phyloP scores from a whole-genome alignment of 2,113 vertebrate species.

The Pionites leucogaster region DNA sequence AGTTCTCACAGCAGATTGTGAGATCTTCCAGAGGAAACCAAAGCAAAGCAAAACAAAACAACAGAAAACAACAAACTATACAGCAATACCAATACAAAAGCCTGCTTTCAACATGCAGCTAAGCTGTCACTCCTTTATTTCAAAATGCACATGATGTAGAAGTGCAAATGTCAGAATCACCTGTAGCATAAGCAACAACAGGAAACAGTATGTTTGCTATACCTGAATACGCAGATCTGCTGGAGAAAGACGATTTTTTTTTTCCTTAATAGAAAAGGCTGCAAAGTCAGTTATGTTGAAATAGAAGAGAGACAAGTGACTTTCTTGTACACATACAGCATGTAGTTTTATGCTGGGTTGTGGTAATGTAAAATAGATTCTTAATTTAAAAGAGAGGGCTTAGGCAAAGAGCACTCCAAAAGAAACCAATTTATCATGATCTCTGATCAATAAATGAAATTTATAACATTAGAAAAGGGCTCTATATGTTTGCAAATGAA shows the following conservation, averaged over 20 bases:
- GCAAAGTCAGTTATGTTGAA: not conserved
- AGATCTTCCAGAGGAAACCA: not conserved
- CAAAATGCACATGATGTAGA: not conserved
- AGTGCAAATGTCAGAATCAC: not conserved
- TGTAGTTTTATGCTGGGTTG: not conserved
- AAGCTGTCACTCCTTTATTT: not conserved
- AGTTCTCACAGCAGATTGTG: not conserved
- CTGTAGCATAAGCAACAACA: not conserved
- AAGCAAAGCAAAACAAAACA: not conserved
- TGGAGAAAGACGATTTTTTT: not conserved
- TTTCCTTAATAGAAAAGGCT: not conserved
- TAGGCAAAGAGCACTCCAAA: conserved; percentile 7
- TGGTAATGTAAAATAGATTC: conserved; percentile 40
- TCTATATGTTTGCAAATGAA: conserved; percentile 26
- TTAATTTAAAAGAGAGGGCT: conserved; percentile 42
- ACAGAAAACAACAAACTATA: not conserved
- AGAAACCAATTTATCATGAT: conserved; percentile 37
- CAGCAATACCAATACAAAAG: not conserved
- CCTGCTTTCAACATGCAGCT: not conserved
- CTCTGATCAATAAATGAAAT: conserved; percentile 40
- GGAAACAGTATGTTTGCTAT: not conserved
- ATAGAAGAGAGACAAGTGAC: not conserved
- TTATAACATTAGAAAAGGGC: conserved; percentile 39
- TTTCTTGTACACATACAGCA: not conserved
- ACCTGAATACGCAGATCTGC: not conserved